Evolutionary conservation across 1,140 invertebrate genomes (phyloP).

Genomic region (Drusus annulatus): DNA sequence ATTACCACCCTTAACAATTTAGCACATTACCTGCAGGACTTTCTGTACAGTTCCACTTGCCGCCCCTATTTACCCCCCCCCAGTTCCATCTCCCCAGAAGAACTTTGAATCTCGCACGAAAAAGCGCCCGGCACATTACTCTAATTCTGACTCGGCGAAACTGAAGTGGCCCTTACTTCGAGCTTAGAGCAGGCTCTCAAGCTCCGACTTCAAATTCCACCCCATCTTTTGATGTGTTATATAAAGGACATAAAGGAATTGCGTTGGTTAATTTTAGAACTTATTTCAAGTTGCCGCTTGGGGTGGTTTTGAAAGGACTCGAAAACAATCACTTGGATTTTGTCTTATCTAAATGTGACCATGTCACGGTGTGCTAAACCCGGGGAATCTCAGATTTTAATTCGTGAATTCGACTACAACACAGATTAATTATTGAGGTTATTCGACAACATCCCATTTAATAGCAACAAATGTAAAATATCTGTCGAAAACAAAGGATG

Average conservation of each 20-base stretch:
- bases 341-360: no score
- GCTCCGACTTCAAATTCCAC: background rate
- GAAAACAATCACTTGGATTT: no score
- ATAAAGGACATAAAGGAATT: background rate
- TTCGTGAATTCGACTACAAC: no score
- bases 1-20: no score
- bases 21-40: no score
- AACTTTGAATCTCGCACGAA: slow-evolving; percentile 7
- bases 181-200: background rate
- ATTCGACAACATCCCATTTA: no score
- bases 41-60: background rate
- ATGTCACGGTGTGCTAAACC: no score
- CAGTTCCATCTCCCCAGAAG: background rate
- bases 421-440: no score
- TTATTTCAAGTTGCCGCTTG: background rate
- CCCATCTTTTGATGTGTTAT: background rate
- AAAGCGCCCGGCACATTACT: slow-evolving; percentile 16
- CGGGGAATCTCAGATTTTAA: no score
- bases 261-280: slow-evolving; percentile 3
- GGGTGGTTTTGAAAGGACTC: no score
- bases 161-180: slow-evolving; percentile 14
- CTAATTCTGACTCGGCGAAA: background rate
- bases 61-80: background rate
- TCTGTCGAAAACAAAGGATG: no score
- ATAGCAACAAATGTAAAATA: no score